Percentiles rank a stretch among this genome's conserved stretches.
phyloP scores from a whole-genome alignment of 2,888 invertebrate species.

The Prosapia bicincta region DNA sequence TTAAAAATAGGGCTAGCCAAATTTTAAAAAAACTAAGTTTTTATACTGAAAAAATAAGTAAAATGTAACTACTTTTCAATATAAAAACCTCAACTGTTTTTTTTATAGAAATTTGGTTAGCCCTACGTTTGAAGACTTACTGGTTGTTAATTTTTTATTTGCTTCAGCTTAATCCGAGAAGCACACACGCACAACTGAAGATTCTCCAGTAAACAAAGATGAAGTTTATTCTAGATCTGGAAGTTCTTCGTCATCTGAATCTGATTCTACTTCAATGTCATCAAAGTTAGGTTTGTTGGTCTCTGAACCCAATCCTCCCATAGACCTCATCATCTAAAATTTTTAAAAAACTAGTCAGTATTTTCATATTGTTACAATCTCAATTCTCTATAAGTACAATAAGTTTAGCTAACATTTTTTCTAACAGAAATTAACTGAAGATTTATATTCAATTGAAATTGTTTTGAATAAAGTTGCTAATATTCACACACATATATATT shows the following conservation, averaged over 20 bases:
- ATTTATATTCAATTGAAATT: no score
- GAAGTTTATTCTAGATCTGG: constrained; percentile 65
- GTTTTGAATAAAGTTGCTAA: no score
- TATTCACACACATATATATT: no score
- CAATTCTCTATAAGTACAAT: no score
- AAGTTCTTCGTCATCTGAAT: constrained; percentile 77
- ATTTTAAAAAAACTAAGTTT: neutral
- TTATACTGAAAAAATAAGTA: neutral
- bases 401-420: no score
- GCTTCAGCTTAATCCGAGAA: neutral
- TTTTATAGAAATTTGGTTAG: no score
- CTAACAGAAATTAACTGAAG: no score
- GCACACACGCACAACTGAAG: neutral
- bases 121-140: no score
- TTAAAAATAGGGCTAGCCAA: neutral
- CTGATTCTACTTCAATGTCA: constrained; percentile 66
- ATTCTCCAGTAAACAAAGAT: neutral
- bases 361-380: no score
- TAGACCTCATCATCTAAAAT: constrained; percentile 64
- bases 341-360: neutral
- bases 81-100: no score
- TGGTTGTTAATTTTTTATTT: no score
- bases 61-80: no score
- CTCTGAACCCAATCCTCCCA: constrained; percentile 61
- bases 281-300: constrained; percentile 68